phyloP scores from a whole-genome alignment of 2,888 invertebrate species.

The Aphodius granarius region DNA sequence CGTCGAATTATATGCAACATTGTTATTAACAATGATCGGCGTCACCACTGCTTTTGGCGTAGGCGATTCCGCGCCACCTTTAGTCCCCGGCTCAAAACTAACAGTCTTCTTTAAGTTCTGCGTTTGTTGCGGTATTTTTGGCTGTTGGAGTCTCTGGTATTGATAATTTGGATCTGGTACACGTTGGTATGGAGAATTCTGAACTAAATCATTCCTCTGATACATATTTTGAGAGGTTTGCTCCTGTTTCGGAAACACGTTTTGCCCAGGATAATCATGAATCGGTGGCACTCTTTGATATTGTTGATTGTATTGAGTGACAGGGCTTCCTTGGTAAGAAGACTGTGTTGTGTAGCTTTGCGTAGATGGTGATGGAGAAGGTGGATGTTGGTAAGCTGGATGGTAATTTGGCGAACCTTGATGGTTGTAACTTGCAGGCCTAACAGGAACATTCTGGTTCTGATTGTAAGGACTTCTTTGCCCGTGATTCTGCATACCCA shows the following conservation, averaged over 20 bases:
- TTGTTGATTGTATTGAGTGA: not conserved
- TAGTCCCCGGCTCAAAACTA: constrained; percentile 74
- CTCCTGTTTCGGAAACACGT: not conserved
- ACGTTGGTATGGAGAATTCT: constrained; percentile 41
- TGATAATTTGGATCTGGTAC: constrained; percentile 41
- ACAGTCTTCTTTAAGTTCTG: constrained; percentile 67
- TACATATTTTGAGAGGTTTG: not conserved
- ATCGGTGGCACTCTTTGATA: constrained; percentile 18
- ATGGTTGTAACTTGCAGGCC: not conserved
- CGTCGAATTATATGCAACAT: constrained; percentile 9
- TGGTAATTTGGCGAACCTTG: constrained; percentile 27
- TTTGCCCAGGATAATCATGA: constrained; percentile 3
- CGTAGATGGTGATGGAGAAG: constrained; percentile 45
- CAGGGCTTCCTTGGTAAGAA: constrained; percentile 6
- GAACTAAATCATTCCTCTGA: constrained; percentile 23
- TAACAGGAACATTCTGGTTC: not conserved
- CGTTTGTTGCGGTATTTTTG: constrained; percentile 64
- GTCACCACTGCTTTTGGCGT: constrained; percentile 48
- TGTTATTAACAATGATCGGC: constrained; percentile 50
- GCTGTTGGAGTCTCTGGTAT: constrained; percentile 55
- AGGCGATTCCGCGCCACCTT: constrained; percentile 57
- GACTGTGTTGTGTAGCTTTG: constrained; percentile 33
- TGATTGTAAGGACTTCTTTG: not conserved
- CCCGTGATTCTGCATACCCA: not conserved
- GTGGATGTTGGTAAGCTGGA: constrained; percentile 47